These are phyloP conservation scores for Linepithema humile DNA, from an alignment of 1,140 invertebrate species.

Conservation along the genomic window DNA sequence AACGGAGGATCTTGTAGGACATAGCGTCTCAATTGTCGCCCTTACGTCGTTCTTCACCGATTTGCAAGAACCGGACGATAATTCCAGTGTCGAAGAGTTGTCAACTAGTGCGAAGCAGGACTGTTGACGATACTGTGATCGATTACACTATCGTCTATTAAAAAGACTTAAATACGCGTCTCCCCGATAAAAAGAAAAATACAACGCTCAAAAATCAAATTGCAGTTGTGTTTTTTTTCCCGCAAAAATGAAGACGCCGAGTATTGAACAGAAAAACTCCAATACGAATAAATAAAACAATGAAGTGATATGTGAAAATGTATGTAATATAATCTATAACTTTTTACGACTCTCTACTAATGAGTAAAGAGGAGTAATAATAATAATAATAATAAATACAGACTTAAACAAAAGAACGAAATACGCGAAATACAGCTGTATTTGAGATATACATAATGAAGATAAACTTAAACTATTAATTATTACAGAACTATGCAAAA, in stretches of 20 bases:
- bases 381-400: constrained; percentile 38
- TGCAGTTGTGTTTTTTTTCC: constrained; percentile 72
- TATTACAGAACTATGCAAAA: constrained; percentile 76
- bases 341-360: constrained; percentile 39
- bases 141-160: constrained; percentile 63
- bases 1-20: constrained; percentile 84
- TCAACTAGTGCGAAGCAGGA: constrained; percentile 64
- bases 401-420: too few relatives aligned
- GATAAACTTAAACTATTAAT: constrained; percentile 79
- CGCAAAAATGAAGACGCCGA: constrained; percentile 27
- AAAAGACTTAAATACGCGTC: constrained; percentile 66
- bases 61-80: constrained; percentile 85
- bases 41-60: constrained; percentile 87
- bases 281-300: constrained; percentile 58
- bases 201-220: constrained; percentile 72
- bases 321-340: constrained; percentile 78
- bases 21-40: constrained; percentile 85
- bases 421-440: constrained; percentile 42
- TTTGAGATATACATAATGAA: constrained; percentile 78
- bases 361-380: constrained; percentile 42
- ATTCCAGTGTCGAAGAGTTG: constrained; percentile 78
- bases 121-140: constrained; percentile 73
- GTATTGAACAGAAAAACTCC: constrained; percentile 58
- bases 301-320: constrained; percentile 64
- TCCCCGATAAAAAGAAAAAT: constrained; percentile 61